A percentile compares a stretch with the other conserved stretches of the same genome.
Conservation (phyloP, 2,797 vertebrate species). For the Capromys pilorides region DNA sequence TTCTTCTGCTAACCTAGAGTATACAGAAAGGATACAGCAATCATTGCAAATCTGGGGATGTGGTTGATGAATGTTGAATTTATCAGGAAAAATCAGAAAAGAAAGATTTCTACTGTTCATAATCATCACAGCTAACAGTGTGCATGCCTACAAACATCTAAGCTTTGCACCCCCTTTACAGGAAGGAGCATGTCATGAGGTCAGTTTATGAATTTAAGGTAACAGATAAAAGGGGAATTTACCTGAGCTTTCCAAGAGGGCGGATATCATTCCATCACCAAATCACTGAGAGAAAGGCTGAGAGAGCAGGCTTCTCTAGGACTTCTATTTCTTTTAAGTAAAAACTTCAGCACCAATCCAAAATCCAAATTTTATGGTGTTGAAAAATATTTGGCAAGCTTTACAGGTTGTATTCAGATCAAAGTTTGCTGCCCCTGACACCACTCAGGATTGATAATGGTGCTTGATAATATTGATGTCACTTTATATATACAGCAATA, state of each 20-base stretch:
- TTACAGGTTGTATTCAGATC: conserved; percentile 76
- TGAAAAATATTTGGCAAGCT: conserved; percentile 64
- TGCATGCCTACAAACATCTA: background rate
- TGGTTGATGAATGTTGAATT: background rate
- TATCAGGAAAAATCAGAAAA: background rate
- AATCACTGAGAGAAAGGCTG: background rate
- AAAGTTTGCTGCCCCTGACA: conserved; percentile 66
- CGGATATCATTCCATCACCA: background rate
- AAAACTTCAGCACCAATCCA: background rate
- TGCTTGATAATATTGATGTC: conserved; percentile 73
- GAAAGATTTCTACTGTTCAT: conserved; percentile 14
- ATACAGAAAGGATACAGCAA: background rate
- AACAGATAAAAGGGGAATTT: background rate
- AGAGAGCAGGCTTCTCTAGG: background rate
- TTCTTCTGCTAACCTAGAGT: background rate
- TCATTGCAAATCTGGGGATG: background rate
- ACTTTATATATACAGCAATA: conserved; percentile 80
- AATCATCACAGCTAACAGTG: background rate
- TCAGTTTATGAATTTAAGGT: background rate
- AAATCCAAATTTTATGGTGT: conserved; percentile 44
- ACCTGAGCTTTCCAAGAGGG: background rate
- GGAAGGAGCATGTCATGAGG: background rate
- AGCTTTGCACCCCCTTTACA: background rate
- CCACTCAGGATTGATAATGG: conserved; percentile 72
- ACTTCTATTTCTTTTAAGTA: conserved; percentile 37